Evolutionary conservation across 2,888 invertebrate genomes (phyloP).

Genomic region (Cabera pusaria): DNA sequence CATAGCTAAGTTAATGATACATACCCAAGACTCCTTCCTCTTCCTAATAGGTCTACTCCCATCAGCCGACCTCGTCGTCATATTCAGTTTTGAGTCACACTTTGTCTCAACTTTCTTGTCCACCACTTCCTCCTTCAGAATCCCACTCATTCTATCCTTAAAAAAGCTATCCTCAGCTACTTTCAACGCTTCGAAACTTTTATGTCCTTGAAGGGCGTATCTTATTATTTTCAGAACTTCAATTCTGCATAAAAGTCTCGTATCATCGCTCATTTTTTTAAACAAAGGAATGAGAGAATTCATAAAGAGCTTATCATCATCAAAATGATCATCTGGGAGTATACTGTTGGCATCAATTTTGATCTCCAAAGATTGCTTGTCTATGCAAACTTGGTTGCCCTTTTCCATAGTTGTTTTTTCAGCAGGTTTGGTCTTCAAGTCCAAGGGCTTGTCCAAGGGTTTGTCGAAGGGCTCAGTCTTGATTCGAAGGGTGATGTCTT

Average conservation of each 20-base stretch:
- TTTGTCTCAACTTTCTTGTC: conserved; percentile 31
- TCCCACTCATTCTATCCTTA: conserved; percentile 50
- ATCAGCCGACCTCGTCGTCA: conserved; percentile 73
- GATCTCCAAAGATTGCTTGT: conserved; percentile 58
- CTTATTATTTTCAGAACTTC: conserved; percentile 71
- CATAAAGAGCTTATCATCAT: conserved; percentile 74
- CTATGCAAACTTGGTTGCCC: conserved; percentile 53
- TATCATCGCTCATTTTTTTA: conserved; percentile 75
- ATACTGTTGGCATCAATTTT: conserved; percentile 72
- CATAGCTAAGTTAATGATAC: too few species aligned
- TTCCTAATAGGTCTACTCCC: conserved; percentile 69
- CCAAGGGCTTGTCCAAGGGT: conserved; percentile 63
- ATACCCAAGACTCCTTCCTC: conserved; percentile 59
- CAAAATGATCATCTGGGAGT: conserved; percentile 70
- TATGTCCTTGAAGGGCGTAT: conserved; percentile 66
- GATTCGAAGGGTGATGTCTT: conserved; percentile 54
- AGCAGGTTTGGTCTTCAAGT: conserved; percentile 58
- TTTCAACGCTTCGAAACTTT: conserved; percentile 62
- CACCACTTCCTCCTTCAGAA: conserved; percentile 51
- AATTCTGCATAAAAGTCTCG: conserved; percentile 64
- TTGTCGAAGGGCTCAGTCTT: conserved; percentile 59
- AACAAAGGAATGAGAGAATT: conserved; percentile 70
- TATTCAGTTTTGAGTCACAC: conserved; percentile 53
- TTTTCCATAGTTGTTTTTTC: conserved; percentile 56
- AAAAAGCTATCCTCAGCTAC: conserved; percentile 60